Evolutionary conservation across 2,888 invertebrate species (phyloP).

Genomic region (Cinara cedri): DNA sequence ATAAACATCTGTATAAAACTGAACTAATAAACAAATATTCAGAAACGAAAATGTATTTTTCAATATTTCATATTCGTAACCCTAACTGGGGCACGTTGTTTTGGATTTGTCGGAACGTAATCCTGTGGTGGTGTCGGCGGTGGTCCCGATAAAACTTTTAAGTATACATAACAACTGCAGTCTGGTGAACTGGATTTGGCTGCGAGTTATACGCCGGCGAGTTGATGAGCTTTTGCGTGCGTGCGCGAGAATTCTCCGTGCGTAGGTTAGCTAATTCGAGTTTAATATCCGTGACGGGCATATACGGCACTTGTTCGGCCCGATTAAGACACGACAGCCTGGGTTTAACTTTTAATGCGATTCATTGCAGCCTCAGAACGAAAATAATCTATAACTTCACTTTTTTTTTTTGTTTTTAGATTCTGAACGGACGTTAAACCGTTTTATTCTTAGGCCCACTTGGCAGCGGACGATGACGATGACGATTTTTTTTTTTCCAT

Average conservation of each 20-base stretch:
- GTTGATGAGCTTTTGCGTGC: conserved; percentile 45
- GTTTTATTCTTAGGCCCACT: no score
- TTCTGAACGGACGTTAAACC: neutral
- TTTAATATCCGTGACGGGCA: conserved; percentile 21
- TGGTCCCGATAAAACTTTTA: conserved; percentile 28
- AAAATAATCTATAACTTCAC: neutral
- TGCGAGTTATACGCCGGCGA: conserved; percentile 1
- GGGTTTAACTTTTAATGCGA: conserved; percentile 26
- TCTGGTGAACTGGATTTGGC: conserved; percentile 35
- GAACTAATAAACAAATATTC: no score
- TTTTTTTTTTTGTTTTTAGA: neutral
- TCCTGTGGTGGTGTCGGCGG: neutral
- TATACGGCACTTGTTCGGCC: conserved; percentile 12
- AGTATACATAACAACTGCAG: conserved; percentile 2
- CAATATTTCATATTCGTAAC: no score
- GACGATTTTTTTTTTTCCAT: no score
- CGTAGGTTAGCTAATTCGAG: conserved; percentile 41
- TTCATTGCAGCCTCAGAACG: no score
- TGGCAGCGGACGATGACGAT: no score
- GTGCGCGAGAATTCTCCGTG: neutral
- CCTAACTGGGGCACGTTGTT: no score
- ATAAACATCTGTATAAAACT: no score
- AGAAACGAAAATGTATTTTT: no score
- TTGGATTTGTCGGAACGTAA: neutral
- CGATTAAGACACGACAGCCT: conserved; percentile 23